Evolutionary conservation across 2,888 invertebrate genomes (phyloP).

Genomic region (Spialia ferax): DNA sequence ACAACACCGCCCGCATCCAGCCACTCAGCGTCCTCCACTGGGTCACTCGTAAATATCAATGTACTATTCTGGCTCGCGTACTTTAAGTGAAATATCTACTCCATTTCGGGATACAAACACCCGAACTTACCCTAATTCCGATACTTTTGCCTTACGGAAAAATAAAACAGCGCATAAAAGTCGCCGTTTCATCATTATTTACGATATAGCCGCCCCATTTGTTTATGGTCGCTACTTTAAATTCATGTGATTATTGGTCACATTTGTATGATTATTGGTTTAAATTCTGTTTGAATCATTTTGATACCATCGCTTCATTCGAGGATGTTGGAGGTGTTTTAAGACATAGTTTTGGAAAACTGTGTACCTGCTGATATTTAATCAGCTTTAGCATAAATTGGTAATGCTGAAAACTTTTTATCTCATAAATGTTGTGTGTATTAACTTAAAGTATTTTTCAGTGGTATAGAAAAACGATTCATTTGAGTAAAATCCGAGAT

Average conservation of each 20-base stretch:
- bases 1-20: slow-evolving; percentile 15
- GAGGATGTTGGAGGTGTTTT: not conserved
- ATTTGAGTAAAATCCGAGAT: no score
- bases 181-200: slow-evolving; percentile 37
- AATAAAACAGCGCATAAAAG: slow-evolving; percentile 47
- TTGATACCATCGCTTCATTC: not conserved
- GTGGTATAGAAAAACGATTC: no score
- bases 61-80: slow-evolving; percentile 73
- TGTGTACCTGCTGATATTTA: not conserved
- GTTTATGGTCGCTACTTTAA: slow-evolving; percentile 27
- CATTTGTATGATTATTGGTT: slow-evolving; percentile 13
- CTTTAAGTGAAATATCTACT: slow-evolving; percentile 79
- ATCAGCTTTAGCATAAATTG: no score
- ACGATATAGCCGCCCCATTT: slow-evolving; percentile 31
- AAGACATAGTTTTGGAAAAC: not conserved
- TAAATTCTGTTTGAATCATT: slow-evolving; percentile 1
- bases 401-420: no score
- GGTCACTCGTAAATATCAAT: slow-evolving; percentile 80
- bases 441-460: no score
- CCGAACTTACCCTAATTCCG: slow-evolving; percentile 68
- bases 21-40: slow-evolving; percentile 45
- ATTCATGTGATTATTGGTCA: slow-evolving; percentile 18
- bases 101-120: slow-evolving; percentile 73
- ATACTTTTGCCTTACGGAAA: slow-evolving; percentile 62
- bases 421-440: no score